These are phyloP conservation scores for Maconellicoccus hirsutus DNA, from an alignment of 1,140 invertebrate species.

Conservation along the genomic window DNA sequence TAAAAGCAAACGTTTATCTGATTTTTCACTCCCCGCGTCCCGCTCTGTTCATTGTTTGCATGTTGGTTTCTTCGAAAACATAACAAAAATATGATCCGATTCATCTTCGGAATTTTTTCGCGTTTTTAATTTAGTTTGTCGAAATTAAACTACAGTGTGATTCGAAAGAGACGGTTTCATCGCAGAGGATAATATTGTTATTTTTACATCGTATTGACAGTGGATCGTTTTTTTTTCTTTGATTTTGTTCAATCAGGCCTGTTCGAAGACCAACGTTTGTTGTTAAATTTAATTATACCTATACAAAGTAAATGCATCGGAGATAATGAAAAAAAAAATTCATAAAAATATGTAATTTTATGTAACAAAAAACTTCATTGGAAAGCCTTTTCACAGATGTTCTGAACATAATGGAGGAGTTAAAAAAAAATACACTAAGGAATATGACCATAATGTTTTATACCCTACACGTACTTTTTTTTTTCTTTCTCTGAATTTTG, in stretches of 20 bases:
- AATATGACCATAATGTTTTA: not conserved
- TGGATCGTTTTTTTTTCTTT: constrained; percentile 2
- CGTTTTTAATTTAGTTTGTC: too few species aligned
- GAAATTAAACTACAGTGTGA: too few species aligned
- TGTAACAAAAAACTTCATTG: not conserved
- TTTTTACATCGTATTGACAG: too few species aligned
- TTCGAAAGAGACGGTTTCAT: too few species aligned
- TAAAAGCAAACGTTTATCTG: too few species aligned
- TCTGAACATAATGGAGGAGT: not conserved
- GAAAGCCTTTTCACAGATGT: not conserved
- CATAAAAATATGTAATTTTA: not conserved
- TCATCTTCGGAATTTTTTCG: too few species aligned
- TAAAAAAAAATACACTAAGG: not conserved
- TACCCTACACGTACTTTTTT: not conserved
- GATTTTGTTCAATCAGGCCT: constrained; percentile 4
- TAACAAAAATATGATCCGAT: too few species aligned
- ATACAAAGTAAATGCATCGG: not conserved
- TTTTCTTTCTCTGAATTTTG: not conserved
- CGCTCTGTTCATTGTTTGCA: too few species aligned
- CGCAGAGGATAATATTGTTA: too few species aligned
- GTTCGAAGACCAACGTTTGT: constrained; percentile 6
- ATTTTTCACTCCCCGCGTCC: too few species aligned
- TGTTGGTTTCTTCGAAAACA: too few species aligned
- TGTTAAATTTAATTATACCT: not conserved
- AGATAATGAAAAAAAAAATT: not conserved